Evolutionary conservation across 2,888 invertebrate species (phyloP).

Genomic region (Odontocerum albicorne): DNA sequence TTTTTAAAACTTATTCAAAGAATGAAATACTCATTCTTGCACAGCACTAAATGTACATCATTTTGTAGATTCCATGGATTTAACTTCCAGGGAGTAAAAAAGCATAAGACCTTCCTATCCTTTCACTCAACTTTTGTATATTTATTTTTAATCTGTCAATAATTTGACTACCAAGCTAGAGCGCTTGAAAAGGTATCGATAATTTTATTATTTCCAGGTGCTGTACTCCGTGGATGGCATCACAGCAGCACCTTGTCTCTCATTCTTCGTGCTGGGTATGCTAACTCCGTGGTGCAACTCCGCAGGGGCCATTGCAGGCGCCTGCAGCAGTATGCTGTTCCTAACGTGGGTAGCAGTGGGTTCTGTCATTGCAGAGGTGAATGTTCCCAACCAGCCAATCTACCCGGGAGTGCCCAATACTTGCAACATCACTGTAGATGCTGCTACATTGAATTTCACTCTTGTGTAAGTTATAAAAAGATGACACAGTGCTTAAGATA

Average conservation of each 20-base stretch:
- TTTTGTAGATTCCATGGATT: no score
- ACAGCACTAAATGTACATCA: no score
- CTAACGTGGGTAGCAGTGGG: conserved; percentile 44
- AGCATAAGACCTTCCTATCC: no score
- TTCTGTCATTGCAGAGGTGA: background rate
- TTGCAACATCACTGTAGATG: conserved; percentile 7
- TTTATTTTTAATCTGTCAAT: no score
- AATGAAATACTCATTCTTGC: no score
- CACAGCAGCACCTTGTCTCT: conserved; percentile 23
- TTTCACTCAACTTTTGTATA: background rate
- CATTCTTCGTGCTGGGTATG: conserved; percentile 29
- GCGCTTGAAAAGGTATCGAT: no score
- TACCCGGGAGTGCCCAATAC: conserved; percentile 24
- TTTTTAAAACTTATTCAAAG: no score
- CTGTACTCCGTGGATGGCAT: conserved; percentile 24
- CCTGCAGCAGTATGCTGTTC: conserved; percentile 41
- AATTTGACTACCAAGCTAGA: background rate
- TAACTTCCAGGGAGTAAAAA: no score
- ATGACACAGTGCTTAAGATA: no score
- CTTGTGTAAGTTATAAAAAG: conserved; percentile 8
- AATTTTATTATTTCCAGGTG: conserved; percentile 22
- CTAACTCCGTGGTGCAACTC: conserved; percentile 23
- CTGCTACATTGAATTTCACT: conserved; percentile 1
- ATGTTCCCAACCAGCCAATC: background rate
- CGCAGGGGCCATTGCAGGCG: conserved; percentile 42